These are phyloP conservation scores for Lagopus leucura DNA, from an alignment of 2,113 vertebrate species.

Conservation along the genomic window DNA sequence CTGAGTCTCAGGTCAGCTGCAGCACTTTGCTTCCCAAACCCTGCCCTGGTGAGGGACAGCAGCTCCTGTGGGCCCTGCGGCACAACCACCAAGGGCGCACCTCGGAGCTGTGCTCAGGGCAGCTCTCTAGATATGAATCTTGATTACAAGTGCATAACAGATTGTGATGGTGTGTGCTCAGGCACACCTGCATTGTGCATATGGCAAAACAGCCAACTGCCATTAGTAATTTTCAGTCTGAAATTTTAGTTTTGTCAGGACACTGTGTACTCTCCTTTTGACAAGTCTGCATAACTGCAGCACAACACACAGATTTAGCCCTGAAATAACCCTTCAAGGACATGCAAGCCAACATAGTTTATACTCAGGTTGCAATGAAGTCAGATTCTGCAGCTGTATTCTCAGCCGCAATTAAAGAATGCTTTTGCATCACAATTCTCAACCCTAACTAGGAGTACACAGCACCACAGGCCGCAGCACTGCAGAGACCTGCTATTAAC, in stretches of 20 bases:
- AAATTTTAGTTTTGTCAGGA: neutral
- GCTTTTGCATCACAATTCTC: neutral
- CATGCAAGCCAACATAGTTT: neutral
- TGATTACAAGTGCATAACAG: neutral
- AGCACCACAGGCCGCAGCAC: fast-evolving
- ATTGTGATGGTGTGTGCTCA: neutral
- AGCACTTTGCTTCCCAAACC: neutral
- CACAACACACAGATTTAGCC: neutral
- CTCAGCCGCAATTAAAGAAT: neutral
- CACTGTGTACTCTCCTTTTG: neutral
- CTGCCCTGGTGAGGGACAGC: neutral
- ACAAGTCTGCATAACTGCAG: neutral
- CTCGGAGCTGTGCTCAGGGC: neutral
- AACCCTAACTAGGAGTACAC: fast-evolving
- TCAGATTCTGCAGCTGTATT: neutral
- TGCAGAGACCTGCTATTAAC: fast-evolving
- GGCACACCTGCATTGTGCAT: neutral
- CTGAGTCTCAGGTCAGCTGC: neutral
- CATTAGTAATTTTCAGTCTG: neutral
- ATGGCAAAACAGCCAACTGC: neutral
- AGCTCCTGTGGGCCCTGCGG: neutral
- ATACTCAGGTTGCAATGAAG: neutral
- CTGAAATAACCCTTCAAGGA: neutral
- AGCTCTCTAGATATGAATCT: neutral
- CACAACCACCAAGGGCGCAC: neutral